phyloP scores from a whole-genome alignment of 2,888 invertebrate genomes.

The Drosophila demipolita region DNA sequence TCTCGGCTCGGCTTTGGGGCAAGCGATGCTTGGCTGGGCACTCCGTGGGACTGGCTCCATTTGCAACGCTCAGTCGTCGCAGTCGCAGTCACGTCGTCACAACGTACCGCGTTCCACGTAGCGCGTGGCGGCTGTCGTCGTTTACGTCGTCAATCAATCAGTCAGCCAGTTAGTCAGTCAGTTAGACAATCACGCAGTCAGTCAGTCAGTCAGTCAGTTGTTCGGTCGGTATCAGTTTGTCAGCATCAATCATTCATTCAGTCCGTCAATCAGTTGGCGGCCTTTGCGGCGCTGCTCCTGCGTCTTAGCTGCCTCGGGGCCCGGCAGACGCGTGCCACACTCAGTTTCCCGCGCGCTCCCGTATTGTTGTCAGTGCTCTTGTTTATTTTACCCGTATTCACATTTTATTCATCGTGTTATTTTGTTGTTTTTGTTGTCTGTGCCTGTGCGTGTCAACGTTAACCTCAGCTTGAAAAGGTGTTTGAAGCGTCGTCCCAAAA shows the following conservation, averaged over 20 bases:
- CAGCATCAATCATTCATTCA: slow-evolving; percentile 21
- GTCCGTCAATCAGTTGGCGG: slow-evolving; percentile 5
- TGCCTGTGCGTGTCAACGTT: slow-evolving; percentile 63
- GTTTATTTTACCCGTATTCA: neutral
- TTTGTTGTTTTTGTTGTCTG: slow-evolving; percentile 25
- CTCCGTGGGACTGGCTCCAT: slow-evolving; percentile 24
- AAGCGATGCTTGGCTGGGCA: slow-evolving; percentile 20
- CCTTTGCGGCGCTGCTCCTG: neutral
- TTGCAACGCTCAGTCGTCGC: slow-evolving; percentile 77
- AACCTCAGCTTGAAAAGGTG: slow-evolving; percentile 55
- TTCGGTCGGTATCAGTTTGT: slow-evolving; percentile 6
- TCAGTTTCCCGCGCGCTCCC: slow-evolving; percentile 50
- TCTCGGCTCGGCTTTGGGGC: slow-evolving; percentile 28
- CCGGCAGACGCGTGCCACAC: slow-evolving; percentile 54
- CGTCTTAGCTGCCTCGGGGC: slow-evolving; percentile 39
- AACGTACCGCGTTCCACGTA: slow-evolving; percentile 71
- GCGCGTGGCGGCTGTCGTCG: slow-evolving; percentile 68
- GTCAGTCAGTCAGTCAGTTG: slow-evolving; percentile 2
- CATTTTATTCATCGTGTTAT: slow-evolving; percentile 15
- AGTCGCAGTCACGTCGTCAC: slow-evolving; percentile 80
- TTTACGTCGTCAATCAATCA: slow-evolving; percentile 42
- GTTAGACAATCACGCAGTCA: slow-evolving; percentile 4
- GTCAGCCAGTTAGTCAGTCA: slow-evolving; percentile 22
- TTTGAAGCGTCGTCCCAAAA: slow-evolving; percentile 50
- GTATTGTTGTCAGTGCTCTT: neutral